Conservation (phyloP, 2,797 vertebrate genomes). For the Myotis pilosus region DNA sequence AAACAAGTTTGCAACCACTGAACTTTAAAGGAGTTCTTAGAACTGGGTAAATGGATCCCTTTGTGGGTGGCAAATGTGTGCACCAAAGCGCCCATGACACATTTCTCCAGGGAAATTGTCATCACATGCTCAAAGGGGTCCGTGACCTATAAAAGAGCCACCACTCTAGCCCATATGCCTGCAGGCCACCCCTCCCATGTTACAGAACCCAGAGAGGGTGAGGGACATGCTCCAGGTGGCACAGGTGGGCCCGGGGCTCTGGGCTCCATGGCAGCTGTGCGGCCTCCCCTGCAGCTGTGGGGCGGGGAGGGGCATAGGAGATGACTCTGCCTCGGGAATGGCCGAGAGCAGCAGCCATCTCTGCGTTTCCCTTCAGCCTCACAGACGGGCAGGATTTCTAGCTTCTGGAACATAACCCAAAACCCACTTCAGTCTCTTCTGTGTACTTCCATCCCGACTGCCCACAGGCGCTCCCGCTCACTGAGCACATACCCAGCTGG, state of each 20-base stretch:
- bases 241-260: neutral
- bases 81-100: neutral
- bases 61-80: neutral
- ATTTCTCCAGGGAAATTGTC: neutral
- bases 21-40: neutral
- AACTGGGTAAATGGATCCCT: neutral
- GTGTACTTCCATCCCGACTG: neutral
- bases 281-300: neutral
- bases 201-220: neutral
- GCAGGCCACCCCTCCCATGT: neutral
- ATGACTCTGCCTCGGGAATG: rapidly evolving
- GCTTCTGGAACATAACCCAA: neutral
- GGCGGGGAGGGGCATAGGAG: rapidly evolving
- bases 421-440: neutral
- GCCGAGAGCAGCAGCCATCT: neutral
- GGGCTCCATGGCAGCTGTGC: neutral
- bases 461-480: neutral
- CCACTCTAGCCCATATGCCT: neutral
- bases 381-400: neutral
- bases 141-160: neutral
- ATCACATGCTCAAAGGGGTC: neutral
- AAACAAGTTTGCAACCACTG: neutral
- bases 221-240: neutral
- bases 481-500: rapidly evolving
- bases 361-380: neutral